phyloP scores from a whole-genome alignment of 2,888 invertebrate genomes.

The Imbricaverruca yamaguchii region DNA sequence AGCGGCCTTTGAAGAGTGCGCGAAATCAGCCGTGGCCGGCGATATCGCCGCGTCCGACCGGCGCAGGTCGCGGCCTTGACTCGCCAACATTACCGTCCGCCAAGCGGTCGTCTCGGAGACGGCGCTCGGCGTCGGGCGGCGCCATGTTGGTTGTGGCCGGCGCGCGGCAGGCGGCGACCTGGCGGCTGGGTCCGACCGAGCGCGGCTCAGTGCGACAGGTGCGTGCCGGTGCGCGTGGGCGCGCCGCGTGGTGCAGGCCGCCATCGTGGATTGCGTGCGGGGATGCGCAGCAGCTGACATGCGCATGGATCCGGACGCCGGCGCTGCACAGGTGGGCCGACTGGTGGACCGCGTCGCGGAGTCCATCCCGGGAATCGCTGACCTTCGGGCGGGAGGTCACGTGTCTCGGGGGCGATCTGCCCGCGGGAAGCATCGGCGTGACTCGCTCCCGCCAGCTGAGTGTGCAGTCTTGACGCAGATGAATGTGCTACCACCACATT shows the following conservation, averaged over 20 bases:
- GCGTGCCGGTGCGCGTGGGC: neutral
- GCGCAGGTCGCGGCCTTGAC: neutral
- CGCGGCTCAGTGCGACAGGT: neutral
- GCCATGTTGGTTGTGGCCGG: neutral
- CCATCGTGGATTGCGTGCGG: conserved; percentile 8
- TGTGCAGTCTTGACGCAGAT: too few species aligned
- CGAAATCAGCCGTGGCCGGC: neutral
- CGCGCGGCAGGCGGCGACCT: neutral
- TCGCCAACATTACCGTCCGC: neutral
- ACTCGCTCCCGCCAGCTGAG: too few species aligned
- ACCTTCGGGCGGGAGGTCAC: neutral
- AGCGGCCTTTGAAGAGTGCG: neutral
- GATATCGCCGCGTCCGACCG: neutral
- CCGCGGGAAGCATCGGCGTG: too few species aligned
- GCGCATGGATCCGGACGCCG: neutral
- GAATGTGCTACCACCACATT: too few species aligned
- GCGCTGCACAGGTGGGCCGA: neutral
- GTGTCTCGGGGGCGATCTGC: too few species aligned
- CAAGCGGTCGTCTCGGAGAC: neutral
- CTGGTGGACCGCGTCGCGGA: neutral
- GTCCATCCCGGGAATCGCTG: neutral
- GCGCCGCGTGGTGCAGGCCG: neutral
- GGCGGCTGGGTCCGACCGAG: too few species aligned
- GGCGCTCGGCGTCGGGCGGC: neutral
- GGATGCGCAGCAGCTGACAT: conserved; percentile 12